phyloP scores from a whole-genome alignment of 37 sponge, comb jelly and placozoan species.

The Halichondria panicea region DNA sequence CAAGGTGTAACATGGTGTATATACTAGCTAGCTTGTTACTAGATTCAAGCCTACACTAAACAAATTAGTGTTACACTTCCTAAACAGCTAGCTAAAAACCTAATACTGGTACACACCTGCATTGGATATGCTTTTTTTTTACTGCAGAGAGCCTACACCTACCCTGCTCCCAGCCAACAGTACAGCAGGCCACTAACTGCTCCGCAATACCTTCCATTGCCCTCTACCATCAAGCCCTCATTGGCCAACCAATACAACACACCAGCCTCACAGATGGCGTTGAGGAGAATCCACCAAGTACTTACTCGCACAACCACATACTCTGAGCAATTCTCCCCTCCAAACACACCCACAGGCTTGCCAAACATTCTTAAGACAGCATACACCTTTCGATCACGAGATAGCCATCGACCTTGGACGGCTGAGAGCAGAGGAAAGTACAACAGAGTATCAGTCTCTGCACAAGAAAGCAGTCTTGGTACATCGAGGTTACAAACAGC shows the following conservation, averaged over 20 bases:
- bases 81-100: too few species aligned
- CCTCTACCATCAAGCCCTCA: not conserved
- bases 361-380: not conserved
- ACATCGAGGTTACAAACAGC: not conserved
- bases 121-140: not conserved
- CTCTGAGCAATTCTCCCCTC: slow-evolving; percentile 13
- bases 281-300: slow-evolving; percentile 10
- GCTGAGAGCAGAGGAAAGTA: slow-evolving; percentile 28
- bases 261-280: slow-evolving; percentile 20
- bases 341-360: not conserved
- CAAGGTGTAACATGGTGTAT: slow-evolving; percentile 1
- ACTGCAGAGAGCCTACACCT: slow-evolving; percentile 58
- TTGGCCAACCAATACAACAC: not conserved
- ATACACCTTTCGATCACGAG: not conserved
- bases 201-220: not conserved
- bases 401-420: slow-evolving; percentile 5
- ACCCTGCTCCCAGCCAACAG: slow-evolving; percentile 42
- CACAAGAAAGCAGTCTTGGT: not conserved
- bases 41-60: too few species aligned
- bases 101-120: not conserved
- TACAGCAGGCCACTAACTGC: not conserved
- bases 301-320: slow-evolving; percentile 20
- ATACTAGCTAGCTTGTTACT: not conserved
- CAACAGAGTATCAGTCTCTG: not conserved
- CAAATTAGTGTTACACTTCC: too few species aligned